Conservation (phyloP, 2,113 vertebrate species). For the Gallinago jamesoni region DNA sequence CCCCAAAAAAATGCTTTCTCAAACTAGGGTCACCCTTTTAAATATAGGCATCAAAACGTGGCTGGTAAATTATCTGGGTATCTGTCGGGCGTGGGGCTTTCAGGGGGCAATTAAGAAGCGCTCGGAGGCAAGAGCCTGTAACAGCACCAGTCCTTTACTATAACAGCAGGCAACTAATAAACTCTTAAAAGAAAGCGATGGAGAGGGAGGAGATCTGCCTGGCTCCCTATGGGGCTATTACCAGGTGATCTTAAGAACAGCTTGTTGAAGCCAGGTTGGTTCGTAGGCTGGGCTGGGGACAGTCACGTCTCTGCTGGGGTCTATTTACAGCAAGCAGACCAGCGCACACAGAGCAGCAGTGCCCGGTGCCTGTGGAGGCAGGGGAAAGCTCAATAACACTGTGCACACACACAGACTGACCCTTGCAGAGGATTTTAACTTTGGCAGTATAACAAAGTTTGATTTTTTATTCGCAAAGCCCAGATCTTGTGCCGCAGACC, state of each 20-base stretch:
- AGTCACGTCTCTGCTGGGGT: background rate
- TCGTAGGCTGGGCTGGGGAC: background rate
- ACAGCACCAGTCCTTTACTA: background rate
- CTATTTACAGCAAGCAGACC: background rate
- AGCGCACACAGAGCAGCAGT: background rate
- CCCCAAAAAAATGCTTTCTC: background rate
- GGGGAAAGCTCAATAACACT: background rate
- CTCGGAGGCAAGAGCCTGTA: background rate
- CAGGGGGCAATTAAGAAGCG: background rate
- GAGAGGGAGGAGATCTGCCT: background rate
- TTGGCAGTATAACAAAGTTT: fast-evolving
- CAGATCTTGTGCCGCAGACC: fast-evolving
- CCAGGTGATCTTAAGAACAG: background rate
- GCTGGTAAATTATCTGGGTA: background rate
- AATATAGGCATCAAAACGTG: background rate
- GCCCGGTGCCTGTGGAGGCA: fast-evolving
- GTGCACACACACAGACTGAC: no score
- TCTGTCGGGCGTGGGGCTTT: background rate
- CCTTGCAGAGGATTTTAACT: background rate
- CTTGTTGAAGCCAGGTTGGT: background rate
- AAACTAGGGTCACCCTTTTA: background rate
- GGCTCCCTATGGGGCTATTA: background rate
- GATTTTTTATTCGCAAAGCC: background rate
- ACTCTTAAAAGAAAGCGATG: background rate
- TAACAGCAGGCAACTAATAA: background rate